Conservation (phyloP, 1,140 invertebrate genomes). For the Oscheius sp. region DNA sequence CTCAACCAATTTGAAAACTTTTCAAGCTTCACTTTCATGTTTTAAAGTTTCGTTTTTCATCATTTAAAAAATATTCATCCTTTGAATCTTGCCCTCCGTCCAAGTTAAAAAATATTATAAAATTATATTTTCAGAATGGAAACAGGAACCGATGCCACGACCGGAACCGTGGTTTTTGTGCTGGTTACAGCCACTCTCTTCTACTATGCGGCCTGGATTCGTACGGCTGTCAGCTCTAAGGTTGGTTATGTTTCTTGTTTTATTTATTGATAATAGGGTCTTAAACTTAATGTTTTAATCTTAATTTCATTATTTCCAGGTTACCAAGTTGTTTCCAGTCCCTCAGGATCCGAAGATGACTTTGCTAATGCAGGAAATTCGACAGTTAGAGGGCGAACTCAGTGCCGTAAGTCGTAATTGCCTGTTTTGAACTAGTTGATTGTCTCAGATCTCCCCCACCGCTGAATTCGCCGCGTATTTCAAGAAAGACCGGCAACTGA, state of each 20-base stretch:
- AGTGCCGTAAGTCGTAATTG: background rate
- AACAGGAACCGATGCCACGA: background rate
- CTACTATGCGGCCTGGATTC: background rate
- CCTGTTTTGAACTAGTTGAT: background rate
- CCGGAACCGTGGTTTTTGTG: background rate
- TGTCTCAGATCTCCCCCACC: background rate
- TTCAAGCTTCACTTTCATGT: no score
- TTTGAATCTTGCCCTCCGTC: no score
- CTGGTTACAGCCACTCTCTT: background rate
- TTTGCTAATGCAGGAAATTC: background rate
- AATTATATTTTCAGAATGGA: background rate
- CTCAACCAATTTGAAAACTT: no score
- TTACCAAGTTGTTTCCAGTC: background rate
- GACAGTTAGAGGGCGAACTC: background rate
- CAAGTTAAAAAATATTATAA: no score
- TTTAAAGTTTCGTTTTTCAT: no score
- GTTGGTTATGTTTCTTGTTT: background rate
- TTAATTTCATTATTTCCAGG: background rate
- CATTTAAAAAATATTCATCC: no score
- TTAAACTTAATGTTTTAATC: no score
- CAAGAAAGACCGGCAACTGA: background rate
- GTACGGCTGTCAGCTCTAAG: background rate
- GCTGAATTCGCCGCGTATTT: background rate
- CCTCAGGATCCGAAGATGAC: background rate
- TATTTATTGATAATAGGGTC: no score